Percentiles rank a stretch among this genome's conserved stretches.
Conservation (phyloP, 2,888 invertebrate genomes). For the Sipunculus nudus region DNA sequence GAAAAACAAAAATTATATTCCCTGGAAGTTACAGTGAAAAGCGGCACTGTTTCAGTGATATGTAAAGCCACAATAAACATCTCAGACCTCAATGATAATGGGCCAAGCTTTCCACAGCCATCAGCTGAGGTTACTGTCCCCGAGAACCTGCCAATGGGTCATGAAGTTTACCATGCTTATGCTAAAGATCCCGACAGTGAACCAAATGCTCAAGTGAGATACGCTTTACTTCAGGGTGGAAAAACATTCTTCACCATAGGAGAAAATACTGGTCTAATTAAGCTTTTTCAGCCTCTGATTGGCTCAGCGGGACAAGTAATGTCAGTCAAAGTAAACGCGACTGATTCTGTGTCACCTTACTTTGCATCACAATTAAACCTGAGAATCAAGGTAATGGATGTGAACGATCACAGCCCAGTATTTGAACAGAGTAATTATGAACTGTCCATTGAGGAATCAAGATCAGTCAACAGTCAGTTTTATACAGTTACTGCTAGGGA, state of each 20-base stretch:
- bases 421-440: conserved; percentile 93
- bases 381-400: conserved; percentile 77
- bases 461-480: conserved; percentile 83
- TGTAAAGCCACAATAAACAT: conserved; percentile 83
- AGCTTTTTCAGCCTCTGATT: conserved; percentile 77
- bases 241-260: conserved; percentile 82
- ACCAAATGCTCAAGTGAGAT: conserved; percentile 83
- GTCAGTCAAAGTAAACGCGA: conserved; percentile 47
- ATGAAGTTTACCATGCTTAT: conserved; percentile 87
- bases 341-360: conserved; percentile 51
- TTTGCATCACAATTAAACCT: conserved; percentile 45
- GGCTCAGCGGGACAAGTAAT: conserved; percentile 28
- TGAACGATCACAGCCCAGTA: conserved; percentile 94
- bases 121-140: conserved; percentile 74
- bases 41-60: conserved; percentile 79
- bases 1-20: conserved; percentile 82
- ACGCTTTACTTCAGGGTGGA: conserved; percentile 82
- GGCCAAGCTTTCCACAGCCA: conserved; percentile 72
- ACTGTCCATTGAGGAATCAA: conserved; percentile 88
- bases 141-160: conserved; percentile 92
- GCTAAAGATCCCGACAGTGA: conserved; percentile 89
- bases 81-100: conserved; percentile 90
- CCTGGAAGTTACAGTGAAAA: conserved; percentile 82
- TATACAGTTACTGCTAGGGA: conserved; percentile 53
- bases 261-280: conserved; percentile 87